Evolutionary conservation across 2,888 invertebrate genomes (phyloP), one percentile per base, ranked within the genome.

Genomic region (Himalopsyche tibetana): DNA sequence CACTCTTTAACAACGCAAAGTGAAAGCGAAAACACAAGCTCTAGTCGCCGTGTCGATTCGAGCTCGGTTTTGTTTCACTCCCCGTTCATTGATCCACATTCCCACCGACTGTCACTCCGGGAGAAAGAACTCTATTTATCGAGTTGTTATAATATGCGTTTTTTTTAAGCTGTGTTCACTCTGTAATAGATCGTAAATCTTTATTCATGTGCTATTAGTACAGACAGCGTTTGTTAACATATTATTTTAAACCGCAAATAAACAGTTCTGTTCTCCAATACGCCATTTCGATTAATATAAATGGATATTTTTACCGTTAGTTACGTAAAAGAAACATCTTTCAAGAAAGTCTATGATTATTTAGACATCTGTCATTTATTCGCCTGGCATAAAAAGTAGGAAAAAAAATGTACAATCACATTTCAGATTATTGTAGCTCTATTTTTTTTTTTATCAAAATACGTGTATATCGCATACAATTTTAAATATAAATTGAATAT

Each of bases 11-110:
- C 63, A 63, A 63, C 63, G 63, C 63, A 28, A 63, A 63, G 63
- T 63, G 63, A 63, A 63, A 63, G 63, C 63, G 63, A 63, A 63
- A 63, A 63, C 63, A 63, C 63, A 63, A 28, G 19, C 63, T 51
- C 51, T 51, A 51, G 51, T 51, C 51, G 51, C 51, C 8, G 51
- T 9, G 63, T 63, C 63, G 63, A 63, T 63, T 63, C 63, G 63
- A 63, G 28, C 63, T 63, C 63, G 28, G 63, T 63, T 63, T 56
- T 63, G 63, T 63, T 63, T 63, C 63, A 28, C 63, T 63, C 63
- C 63, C 63, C 63, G 63, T 63, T 63, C 63, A 63, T 63, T 63
- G 63, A 63, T 63, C 63, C 63, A 63, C 63, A 63, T 63, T 63
- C 63, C 63, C 63, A 63, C 63, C 8, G 63, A 63, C 63, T 63